A percentile compares a stretch with the other conserved stretches of the same genome.
phyloP scores from a whole-genome alignment of 1,140 invertebrate species.

The Euwallacea similis region DNA sequence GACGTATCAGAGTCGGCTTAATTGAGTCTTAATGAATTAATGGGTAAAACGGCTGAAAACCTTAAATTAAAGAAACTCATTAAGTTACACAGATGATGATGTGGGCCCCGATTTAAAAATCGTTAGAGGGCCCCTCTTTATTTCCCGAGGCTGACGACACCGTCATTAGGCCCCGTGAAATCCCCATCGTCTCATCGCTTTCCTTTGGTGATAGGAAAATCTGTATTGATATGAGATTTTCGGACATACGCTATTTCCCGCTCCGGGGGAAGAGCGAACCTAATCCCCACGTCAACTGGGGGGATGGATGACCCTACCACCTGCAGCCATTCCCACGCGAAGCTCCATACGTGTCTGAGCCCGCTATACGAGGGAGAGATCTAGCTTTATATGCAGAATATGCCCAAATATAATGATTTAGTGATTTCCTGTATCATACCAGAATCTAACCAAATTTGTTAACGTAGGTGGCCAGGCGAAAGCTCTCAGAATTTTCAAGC shows the following conservation, averaged over 20 bases:
- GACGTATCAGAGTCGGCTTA: slow-evolving; percentile 39
- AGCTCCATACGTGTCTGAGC: neutral
- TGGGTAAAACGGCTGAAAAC: slow-evolving; percentile 40
- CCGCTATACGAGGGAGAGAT: neutral
- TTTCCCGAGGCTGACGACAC: neutral
- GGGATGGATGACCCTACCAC: slow-evolving; percentile 37
- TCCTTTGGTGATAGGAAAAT: slow-evolving; percentile 19
- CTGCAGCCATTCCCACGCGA: slow-evolving; percentile 23
- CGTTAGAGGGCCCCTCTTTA: slow-evolving; percentile 17
- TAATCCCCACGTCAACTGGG: slow-evolving; percentile 33
- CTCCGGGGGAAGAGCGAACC: slow-evolving; percentile 18
- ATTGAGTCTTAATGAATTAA: slow-evolving; percentile 43
- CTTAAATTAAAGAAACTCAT: slow-evolving; percentile 39
- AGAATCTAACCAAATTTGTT: neutral
- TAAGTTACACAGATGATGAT: slow-evolving; percentile 19
- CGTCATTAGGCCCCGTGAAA: neutral
- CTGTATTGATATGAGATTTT: slow-evolving; percentile 26
- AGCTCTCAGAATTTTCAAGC: too few relatives aligned
- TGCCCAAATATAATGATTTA: neutral
- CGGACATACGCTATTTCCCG: slow-evolving; percentile 21
- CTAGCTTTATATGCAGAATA: neutral
- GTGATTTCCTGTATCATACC: neutral
- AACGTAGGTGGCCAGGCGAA: too few relatives aligned
- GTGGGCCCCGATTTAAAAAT: slow-evolving; percentile 40
- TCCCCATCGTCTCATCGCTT: slow-evolving; percentile 2